Evolutionary conservation across 2,797 vertebrate genomes (phyloP), one percentile per base, ranked within the genome.

Genomic region (Strix occidentalis): DNA sequence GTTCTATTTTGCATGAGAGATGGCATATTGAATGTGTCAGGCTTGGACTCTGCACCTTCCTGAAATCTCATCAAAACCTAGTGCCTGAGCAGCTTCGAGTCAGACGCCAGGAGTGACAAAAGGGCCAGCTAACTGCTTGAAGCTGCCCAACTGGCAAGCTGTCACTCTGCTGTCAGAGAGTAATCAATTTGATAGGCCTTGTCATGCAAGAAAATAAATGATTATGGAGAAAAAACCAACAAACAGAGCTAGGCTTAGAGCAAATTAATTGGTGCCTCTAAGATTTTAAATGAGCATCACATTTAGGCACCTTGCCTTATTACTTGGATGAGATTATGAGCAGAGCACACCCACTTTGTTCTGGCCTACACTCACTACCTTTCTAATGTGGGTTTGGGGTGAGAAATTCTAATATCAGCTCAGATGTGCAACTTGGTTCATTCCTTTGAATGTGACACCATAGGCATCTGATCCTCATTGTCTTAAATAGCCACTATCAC

Each of bases 61-160:
- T 66, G 78, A 93, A 89, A 85, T 82, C 76, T 91, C 76, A 82
- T 93, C 54, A 83, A 92, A 95, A 84, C 61, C 94, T 51, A 51
- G 18, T 50, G 75, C 60, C 57, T 91, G 71, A 63, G 21, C 50
- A 78, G 45, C 78, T 95, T 53, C 1, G 10, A 87, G 72, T 84
- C 72, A 75, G 76, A 58, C 50, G 70, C 76, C 87, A 90, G 74
- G 50, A 90, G 45, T 68, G 83, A 93, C 77, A 89, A 90, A 97
- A 90, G 56, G 56, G 66, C 23, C 77, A 88, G 66, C 70, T 93
- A 92, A 93, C n/a, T 2, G 4, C 85, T 94, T 29, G 68, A 0
- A 1, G 79, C 92, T 85, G 58, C 63, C 93, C 10, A 13, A 21
- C 53, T 23, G 24, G 76, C 83, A 87, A 79, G 74, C 33, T 3